Evolutionary conservation across 2,888 invertebrate genomes (phyloP).

Genomic region (Andrena hattorfiana): DNA sequence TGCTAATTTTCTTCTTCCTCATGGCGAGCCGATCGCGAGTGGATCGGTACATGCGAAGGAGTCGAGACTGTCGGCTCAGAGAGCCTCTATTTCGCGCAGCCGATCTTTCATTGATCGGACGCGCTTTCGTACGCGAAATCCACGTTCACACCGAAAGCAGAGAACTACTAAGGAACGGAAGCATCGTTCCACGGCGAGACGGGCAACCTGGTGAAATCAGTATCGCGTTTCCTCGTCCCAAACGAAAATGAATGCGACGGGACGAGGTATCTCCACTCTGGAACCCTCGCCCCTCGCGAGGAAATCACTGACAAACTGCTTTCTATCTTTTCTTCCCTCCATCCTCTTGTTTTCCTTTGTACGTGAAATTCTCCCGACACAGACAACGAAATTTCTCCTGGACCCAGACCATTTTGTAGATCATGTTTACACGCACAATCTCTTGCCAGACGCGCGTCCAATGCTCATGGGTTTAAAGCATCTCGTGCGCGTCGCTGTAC

Average conservation of each 20-base stretch:
- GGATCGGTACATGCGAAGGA: not conserved
- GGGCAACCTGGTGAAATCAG: not conserved
- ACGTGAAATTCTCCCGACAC: conserved; percentile 12
- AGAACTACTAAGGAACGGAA: not conserved
- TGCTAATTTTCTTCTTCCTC: conserved; percentile 64
- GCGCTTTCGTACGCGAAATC: not conserved
- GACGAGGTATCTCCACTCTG: not conserved
- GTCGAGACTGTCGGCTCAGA: not conserved
- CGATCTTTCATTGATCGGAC: conserved; percentile 17
- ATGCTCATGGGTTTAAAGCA: not conserved
- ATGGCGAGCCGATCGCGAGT: conserved; percentile 27
- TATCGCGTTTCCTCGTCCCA: not conserved
- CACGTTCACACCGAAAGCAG: not conserved
- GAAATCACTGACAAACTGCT: conserved; percentile 19
- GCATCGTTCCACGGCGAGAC: not conserved
- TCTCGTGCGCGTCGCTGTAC: not conserved
- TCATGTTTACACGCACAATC: not conserved
- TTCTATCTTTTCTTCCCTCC: not conserved
- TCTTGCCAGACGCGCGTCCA: not conserved
- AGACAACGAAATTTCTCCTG: conserved; percentile 44
- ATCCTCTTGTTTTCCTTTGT: not conserved
- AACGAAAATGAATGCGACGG: conserved; percentile 2
- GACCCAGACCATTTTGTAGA: not conserved
- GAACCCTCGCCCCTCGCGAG: not conserved
- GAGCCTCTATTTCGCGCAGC: not conserved